Evolutionary conservation across 2,113 vertebrate genomes (phyloP), one percentile per base, ranked within the genome.

Genomic region (Myiagra hebetior): DNA sequence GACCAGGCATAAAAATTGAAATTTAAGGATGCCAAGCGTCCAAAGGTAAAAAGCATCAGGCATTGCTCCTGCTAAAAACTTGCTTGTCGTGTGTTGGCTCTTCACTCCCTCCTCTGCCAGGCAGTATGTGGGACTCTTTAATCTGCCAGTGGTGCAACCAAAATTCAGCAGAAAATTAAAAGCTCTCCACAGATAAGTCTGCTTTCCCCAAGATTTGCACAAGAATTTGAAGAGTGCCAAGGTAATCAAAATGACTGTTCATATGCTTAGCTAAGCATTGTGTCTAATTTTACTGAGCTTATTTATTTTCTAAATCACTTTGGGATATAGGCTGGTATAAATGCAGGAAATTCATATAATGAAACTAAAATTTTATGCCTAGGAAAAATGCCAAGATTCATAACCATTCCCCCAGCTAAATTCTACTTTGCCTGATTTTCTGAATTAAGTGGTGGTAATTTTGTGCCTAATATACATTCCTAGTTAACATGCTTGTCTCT

Each of bases 371-470:
- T 77, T 92, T 92, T 81, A 81, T 86, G 52, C 44, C 76, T 67
- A 70, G 80, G 80, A 95, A 93, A 89, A 91, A 82, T 90, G 93
- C 87, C 96, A 95, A 82, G 84, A 75, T 75, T 87, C 80, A 92
- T 91, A 96, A 95, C 65, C 46, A 39, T 95, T 94, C 41, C 87
- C 20, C 28, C 42, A 85, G 65, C 56, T 91, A 91, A 80, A 76
- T 90, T 96, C 78, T 52, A 64, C 18, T 93, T 95, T 91, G 62
- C 49, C 87, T 87, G 75, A 93, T 95, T 94, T 96, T 97, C 89
- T 94, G 91, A 95, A 90, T 95, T 96, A 95, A 96, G 90, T 96
- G 85, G 67, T 91, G 72, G 63, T 85, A 96, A 96, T 96, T 94
- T 95, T 88, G 67, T 85, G 63, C 62, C 89, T 96, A 96, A 93